These are phyloP conservation scores for Troides aeacus DNA, from an alignment of 2,888 invertebrate species.

Conservation along the genomic window DNA sequence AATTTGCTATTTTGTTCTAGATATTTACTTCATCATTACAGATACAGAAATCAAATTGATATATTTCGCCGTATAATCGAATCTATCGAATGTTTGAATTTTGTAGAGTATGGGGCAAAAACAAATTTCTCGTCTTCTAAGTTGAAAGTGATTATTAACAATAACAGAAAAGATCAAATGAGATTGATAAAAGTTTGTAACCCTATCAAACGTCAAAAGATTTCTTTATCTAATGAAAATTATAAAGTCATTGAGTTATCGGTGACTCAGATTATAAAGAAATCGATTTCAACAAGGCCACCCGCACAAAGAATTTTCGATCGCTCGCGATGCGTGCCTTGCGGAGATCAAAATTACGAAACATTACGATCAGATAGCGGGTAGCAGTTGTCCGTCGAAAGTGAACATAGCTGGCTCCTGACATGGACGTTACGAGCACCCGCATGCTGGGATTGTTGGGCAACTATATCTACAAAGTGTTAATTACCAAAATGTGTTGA, in stretches of 20 bases:
- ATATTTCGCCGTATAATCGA: no score
- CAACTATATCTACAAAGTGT: slow-evolving; percentile 38
- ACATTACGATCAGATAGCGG: slow-evolving; percentile 65
- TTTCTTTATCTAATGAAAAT: slow-evolving; percentile 39
- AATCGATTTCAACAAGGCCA: slow-evolving; percentile 55
- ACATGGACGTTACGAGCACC: slow-evolving; percentile 47
- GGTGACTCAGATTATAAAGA: slow-evolving; percentile 51
- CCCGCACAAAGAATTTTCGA: slow-evolving; percentile 52
- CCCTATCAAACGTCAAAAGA: slow-evolving; percentile 5
- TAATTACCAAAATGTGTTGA: slow-evolving; percentile 65
- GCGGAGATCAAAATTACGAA: slow-evolving; percentile 61
- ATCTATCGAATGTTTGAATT: no score
- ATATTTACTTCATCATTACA: not conserved
- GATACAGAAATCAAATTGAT: not conserved
- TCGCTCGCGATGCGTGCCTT: slow-evolving; percentile 55
- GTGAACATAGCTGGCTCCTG: slow-evolving; percentile 52
- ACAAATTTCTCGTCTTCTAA: no score
- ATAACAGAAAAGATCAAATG: not conserved
- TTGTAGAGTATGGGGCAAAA: no score
- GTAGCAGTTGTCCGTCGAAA: slow-evolving; percentile 53
- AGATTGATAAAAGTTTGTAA: not conserved
- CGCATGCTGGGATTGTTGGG: slow-evolving; percentile 34
- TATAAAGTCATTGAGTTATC: slow-evolving; percentile 21
- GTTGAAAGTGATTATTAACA: not conserved
- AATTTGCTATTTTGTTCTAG: slow-evolving; percentile 30